Percentiles rank a stretch among this genome's conserved stretches.
These are phyloP conservation scores for Pterostichus madidus DNA, from an alignment of 2,888 invertebrate species.

Conservation along the genomic window DNA sequence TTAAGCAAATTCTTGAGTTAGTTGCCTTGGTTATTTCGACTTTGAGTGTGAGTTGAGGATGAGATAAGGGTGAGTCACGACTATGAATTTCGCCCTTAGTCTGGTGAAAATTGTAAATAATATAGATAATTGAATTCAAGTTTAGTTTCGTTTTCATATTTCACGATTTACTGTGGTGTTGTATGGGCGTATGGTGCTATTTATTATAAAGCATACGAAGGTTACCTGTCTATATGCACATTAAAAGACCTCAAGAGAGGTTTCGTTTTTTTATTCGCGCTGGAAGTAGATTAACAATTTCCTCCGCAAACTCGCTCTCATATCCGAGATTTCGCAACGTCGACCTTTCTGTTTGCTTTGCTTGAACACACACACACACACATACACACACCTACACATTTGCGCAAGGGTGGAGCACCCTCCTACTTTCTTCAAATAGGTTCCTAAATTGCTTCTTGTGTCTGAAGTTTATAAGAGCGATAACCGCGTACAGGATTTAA, in stretches of 20 bases:
- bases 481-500: constrained; percentile 14
- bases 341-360: constrained; percentile 64
- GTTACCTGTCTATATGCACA: constrained; percentile 39
- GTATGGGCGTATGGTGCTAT: constrained; percentile 3
- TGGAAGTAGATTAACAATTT: constrained; percentile 65
- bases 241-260: constrained; percentile 56
- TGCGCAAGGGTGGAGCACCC: not conserved
- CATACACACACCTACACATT: constrained; percentile 41
- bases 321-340: constrained; percentile 64
- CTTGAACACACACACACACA: constrained; percentile 26
- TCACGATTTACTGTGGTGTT: not conserved
- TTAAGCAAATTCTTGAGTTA: too few species aligned
- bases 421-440: constrained; percentile 32
- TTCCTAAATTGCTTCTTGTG: constrained; percentile 9
- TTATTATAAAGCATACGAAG: constrained; percentile 10
- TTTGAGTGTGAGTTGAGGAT: too few species aligned
- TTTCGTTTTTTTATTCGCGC: constrained; percentile 55
- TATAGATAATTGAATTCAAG: not conserved
- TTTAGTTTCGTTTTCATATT: constrained; percentile 26
- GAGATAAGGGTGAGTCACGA: too few species aligned
- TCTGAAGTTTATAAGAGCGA: not conserved
- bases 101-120: constrained; percentile 7
- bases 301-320: constrained; percentile 62
- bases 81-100: too few species aligned
- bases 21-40: too few species aligned